Evolutionary conservation across 2,797 vertebrate genomes (phyloP), one percentile per base, ranked within the genome.

Genomic region (Antrozous pallidus): DNA sequence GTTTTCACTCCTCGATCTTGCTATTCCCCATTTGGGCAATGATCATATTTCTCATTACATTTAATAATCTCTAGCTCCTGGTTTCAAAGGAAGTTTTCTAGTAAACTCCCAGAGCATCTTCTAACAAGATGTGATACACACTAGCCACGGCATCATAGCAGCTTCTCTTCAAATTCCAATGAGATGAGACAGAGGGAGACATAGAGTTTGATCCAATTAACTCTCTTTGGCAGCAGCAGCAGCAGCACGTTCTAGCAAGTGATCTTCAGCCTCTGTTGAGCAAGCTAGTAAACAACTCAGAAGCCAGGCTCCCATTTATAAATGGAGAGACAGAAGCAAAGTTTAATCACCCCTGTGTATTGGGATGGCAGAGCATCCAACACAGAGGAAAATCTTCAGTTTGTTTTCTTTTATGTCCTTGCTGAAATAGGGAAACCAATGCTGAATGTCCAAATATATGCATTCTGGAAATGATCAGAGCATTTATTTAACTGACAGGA

Each of bases 11-110:
- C 45, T 92, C 70, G 5, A 17, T 40, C 47, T 24, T 90, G 74
- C 42, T 58, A 1, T 24, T 94, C 6, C 77, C 28, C 33, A 31
- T 58, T 94, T 91, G 87, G 54, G 33, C 38, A 14, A 71, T 51
- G 4, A 49, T 75, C 5, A 90, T 38, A 54, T 38, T 92, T 61
- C 31, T 42, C 89, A 73, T 24, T 74, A 61, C 28, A 11, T 96
- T 26, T 88, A 92, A 94, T 96, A 33, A 38, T 49, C 17, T 93
- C 33, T 42, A 56, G 83, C 40, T 94, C 1, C 4, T 85, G 28
- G 40, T 75, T 56, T 93, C 56, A 91, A 91, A 95, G 12, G 51
- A 91, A 93, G 0, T 63, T 97, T 81, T 84, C n/a, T 65, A 11
- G n/a, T 24, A 22, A 79, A 80, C 28, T 40, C 80, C 3, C 11